Evolutionary conservation across 2,113 vertebrate genomes (phyloP).

Genomic region (Hippocampus guttulatus): DNA sequence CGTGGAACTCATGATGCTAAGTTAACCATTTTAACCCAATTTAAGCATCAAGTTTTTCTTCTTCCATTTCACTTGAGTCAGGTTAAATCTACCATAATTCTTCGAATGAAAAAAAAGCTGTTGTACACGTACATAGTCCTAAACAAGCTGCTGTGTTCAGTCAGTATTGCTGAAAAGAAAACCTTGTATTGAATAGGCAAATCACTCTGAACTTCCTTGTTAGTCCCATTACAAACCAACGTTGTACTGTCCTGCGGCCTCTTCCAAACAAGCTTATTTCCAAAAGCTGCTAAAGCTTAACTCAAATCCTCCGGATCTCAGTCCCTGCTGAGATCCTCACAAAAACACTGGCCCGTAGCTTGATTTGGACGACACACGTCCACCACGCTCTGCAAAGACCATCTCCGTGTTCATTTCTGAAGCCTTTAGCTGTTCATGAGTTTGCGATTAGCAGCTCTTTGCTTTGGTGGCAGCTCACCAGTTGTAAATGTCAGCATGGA

Average conservation of each 20-base stretch:
- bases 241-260: conserved; percentile 34
- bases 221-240: conserved; percentile 38
- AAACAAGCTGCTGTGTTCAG: neutral
- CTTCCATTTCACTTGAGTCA: neutral
- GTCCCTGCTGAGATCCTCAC: conserved; percentile 55
- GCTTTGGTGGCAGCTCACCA: conserved; percentile 64
- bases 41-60: too few species aligned
- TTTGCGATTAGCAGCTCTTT: conserved; percentile 65
- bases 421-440: conserved; percentile 63
- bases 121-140: neutral
- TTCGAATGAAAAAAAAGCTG: neutral
- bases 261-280: conserved; percentile 58
- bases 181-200: conserved; percentile 10
- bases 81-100: neutral
- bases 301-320: conserved; percentile 60
- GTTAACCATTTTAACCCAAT: too few species aligned
- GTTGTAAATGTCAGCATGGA: conserved; percentile 63
- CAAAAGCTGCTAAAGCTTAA: conserved; percentile 60
- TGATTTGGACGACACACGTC: conserved; percentile 42
- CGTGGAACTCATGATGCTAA: too few species aligned
- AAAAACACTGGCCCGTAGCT: conserved; percentile 54
- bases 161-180: conserved; percentile 28
- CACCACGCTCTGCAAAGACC: conserved; percentile 44
- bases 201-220: conserved; percentile 26
- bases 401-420: conserved; percentile 60